Conservation (phyloP, 2,888 invertebrate species). For the Autographa pulchrina region DNA sequence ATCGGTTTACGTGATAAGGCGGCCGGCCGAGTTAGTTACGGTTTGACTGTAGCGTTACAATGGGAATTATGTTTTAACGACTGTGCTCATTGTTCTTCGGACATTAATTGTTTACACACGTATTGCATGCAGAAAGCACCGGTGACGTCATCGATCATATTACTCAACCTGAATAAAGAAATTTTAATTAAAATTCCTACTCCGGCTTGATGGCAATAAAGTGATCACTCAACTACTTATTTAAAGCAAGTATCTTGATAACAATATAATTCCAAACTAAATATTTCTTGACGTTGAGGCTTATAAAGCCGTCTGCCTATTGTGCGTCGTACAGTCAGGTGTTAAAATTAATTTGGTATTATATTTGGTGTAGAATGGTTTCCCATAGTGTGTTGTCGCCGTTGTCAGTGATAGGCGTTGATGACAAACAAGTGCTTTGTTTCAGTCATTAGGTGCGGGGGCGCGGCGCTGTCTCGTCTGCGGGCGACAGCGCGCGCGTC, state of each 20-base stretch:
- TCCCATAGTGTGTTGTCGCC: constrained; percentile 18
- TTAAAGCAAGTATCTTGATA: constrained; percentile 35
- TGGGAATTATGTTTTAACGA: constrained; percentile 71
- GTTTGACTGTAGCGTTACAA: constrained; percentile 65
- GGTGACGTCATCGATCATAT: constrained; percentile 53
- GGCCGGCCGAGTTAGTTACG: constrained; percentile 58
- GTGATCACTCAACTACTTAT: constrained; percentile 42
- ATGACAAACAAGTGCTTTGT: constrained; percentile 62
- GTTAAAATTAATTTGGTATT: constrained; percentile 26
- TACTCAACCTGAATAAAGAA: constrained; percentile 44
- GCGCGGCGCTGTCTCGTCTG: constrained; percentile 49
- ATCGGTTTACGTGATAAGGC: constrained; percentile 71
- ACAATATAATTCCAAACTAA: constrained; percentile 22
- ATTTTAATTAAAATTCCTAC: constrained; percentile 48
- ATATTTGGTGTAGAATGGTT: constrained; percentile 28
- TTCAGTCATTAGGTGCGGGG: constrained; percentile 55
- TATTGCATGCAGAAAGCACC: constrained; percentile 61
- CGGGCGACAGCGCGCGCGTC: constrained; percentile 51
- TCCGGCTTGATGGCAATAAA: constrained; percentile 27
- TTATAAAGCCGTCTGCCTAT: background rate
- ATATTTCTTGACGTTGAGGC: constrained; percentile 3
- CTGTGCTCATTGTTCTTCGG: constrained; percentile 69
- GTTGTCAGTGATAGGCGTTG: constrained; percentile 49
- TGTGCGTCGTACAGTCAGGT: background rate
- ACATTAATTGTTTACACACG: constrained; percentile 69